These are phyloP conservation scores for Sarcophaga bullata DNA, from an alignment of 1,140 invertebrate species.

Conservation along the genomic window DNA sequence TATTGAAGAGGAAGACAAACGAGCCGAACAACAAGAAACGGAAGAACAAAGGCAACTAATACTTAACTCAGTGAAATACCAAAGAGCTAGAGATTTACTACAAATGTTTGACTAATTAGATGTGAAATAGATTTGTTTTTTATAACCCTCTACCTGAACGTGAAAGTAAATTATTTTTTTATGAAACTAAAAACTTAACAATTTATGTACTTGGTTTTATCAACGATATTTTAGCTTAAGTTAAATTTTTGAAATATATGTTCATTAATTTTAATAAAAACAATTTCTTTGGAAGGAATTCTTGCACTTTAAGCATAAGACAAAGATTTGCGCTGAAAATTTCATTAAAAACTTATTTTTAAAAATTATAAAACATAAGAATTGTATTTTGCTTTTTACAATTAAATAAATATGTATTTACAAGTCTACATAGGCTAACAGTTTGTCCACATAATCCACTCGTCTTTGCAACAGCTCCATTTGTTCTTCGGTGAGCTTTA, in stretches of 20 bases:
- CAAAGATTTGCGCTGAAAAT: neutral
- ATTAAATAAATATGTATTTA: constrained; percentile 43
- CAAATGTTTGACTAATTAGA: constrained; percentile 62
- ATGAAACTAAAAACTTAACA: no score
- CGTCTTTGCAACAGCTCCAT: constrained; percentile 67
- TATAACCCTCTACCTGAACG: neutral
- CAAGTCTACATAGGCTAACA: constrained; percentile 65
- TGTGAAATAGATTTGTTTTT: neutral
- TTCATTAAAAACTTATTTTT: neutral
- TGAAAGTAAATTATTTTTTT: neutral
- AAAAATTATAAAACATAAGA: neutral
- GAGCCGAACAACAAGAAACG: constrained; percentile 62
- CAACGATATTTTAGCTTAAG: no score
- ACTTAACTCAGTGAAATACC: constrained; percentile 66
- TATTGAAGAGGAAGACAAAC: constrained; percentile 72
- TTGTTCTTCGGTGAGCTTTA: constrained; percentile 66
- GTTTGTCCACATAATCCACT: constrained; percentile 68
- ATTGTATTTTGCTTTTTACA: neutral
- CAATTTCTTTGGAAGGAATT: neutral
- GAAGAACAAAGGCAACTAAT: constrained; percentile 57
- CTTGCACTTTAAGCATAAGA: no score
- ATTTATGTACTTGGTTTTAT: no score
- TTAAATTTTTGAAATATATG: no score
- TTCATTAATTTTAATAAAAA: no score
- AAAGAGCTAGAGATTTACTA: constrained; percentile 68